Evolutionary conservation across 1,140 invertebrate species (phyloP).

Genomic region (Drosophila sp.): DNA sequence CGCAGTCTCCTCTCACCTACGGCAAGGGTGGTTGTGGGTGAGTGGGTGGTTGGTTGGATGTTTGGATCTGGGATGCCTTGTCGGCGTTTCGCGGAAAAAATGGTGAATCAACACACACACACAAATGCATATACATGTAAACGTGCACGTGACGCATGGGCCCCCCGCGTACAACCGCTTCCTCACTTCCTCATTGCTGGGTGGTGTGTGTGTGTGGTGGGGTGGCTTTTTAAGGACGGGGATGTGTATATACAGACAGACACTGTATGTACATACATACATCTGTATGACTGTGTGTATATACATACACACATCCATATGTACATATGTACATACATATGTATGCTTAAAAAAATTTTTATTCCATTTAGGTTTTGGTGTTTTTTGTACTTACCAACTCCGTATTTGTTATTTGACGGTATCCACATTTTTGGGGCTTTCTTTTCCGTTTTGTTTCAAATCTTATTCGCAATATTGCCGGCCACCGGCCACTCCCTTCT

Average conservation of each 20-base stretch:
- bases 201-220: constrained; percentile 12
- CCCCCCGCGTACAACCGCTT: constrained; percentile 5
- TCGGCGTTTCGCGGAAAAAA: constrained; percentile 73
- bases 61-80: constrained; percentile 44
- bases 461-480: constrained; percentile 9
- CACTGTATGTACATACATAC: not conserved
- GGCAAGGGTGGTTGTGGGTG: constrained; percentile 41
- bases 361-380: not conserved
- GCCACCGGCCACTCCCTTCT: constrained; percentile 44
- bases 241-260: constrained; percentile 6
- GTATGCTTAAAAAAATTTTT: constrained; percentile 15
- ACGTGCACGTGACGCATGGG: constrained; percentile 67
- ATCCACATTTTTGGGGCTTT: constrained; percentile 71
- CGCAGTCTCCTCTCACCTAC: constrained; percentile 44
- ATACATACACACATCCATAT: not conserved
- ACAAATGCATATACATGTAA: constrained; percentile 53
- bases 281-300: not conserved
- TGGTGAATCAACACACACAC: constrained; percentile 72
- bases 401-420: constrained; percentile 82
- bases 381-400: constrained; percentile 72
- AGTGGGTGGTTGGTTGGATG: constrained; percentile 22
- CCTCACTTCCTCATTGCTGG: constrained; percentile 3
- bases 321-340: not conserved
- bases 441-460: constrained; percentile 14
- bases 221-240: not conserved